Evolutionary conservation across 2,797 vertebrate species (phyloP), one percentile per base, ranked within the genome.

Genomic region (Nannoperca australis): DNA sequence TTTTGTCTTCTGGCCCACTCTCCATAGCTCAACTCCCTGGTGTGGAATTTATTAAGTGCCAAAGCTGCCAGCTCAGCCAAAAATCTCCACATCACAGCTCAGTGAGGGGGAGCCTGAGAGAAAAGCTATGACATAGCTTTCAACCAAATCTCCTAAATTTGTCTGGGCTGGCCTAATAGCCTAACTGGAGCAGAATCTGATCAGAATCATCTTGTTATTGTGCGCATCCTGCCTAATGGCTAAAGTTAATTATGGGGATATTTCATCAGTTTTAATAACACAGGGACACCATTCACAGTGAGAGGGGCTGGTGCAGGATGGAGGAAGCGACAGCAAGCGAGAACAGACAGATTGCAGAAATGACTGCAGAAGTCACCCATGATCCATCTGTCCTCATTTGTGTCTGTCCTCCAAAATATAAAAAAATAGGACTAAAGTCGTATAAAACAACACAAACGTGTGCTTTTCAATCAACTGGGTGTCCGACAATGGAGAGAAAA

Each of bases 171-270:
- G 80, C 89, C 84, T 88, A 81, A 91, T 90, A 88, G 87, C 88
- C 88, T 81, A 93, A 93, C 86, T 94, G 92, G 93, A 91, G 91
- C 93, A 93, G 89, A 93, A 92, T 89, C 87, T 91, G 88, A 94
- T 94, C 81, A 82, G 79, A 89, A 92, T 89, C 83, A 84, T 86
- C 80, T 90, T 84, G 83, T 90, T 83, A 91, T 91, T 85, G 82
- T 73, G 90, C 50, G 62, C 84, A 78, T 84, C 84, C 71, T 85
- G 84, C 22, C 81, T 91, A 93, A 93, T 93, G 93, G 93, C 89
- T 81, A 85, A 86, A 85, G 90, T 92, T 91, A 93, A 93, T 93
- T 91, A 87, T 78, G 58, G 71, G 78, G 79, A 82, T 89, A 91
- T 92, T 92, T 92, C 91, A 93, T 93, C 88, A 90, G 62, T 88